These are phyloP conservation scores for Tetranychus piercei DNA, from an alignment of 2,888 invertebrate genomes.

Conservation along the genomic window DNA sequence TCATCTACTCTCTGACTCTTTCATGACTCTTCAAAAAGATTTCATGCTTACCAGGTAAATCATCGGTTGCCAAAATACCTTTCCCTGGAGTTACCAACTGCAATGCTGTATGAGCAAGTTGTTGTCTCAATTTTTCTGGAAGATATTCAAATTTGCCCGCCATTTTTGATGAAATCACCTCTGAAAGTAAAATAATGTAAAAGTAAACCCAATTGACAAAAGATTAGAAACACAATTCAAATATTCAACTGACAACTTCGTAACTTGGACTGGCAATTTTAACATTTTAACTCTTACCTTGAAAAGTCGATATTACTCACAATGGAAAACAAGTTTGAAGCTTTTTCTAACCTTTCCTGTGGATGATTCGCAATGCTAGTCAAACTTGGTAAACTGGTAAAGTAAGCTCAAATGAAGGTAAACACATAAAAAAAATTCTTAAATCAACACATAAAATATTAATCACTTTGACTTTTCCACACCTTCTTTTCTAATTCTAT, in stretches of 20 bases:
- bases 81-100: conserved; percentile 80
- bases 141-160: not conserved
- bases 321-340: not conserved
- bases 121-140: not conserved
- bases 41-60: conserved; percentile 48
- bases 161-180: not conserved
- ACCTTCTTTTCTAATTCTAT: not conserved
- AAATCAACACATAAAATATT: too few species aligned
- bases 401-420: not conserved
- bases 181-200: not conserved
- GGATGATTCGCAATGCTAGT: not conserved
- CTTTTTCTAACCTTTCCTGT: not conserved
- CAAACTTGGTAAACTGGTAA: not conserved
- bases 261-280: too few species aligned
- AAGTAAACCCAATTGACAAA: not conserved
- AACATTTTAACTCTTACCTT: too few species aligned
- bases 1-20: too few species aligned
- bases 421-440: not conserved
- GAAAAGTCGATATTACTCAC: not conserved
- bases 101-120: conserved; percentile 47
- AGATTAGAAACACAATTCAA: not conserved
- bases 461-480: not conserved
- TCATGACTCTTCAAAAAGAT: too few species aligned
- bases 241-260: too few species aligned
- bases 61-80: conserved; percentile 94